Base-by-base conservation (phyloP, 2,888 invertebrate species). In the Rugalucina vietnamica region DNA sequence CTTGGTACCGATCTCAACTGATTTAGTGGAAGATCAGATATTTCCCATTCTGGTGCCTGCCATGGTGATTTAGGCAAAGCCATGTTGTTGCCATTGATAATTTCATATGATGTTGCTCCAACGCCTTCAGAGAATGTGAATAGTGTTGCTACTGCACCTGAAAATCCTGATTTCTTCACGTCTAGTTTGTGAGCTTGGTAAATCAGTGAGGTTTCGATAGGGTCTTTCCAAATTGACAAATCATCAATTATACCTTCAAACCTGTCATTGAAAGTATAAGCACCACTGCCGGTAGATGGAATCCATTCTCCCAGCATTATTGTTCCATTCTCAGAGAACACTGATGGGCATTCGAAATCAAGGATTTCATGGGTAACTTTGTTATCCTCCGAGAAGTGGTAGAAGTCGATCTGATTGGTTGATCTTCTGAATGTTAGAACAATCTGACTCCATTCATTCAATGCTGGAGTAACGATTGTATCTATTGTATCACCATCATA, bases 381-480 rank as follows among this genome's bases (percentile, higher is more conserved):
- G 4, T 81, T 77, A 49, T 87, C 78, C 10, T 83, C 39, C 12
- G 81, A 84, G 76, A 89, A 91, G 54, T 90, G 90, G 76, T 90
- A 87, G 0, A 92, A 34, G n/a, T 79, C 76, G 24, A 85, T 81
- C n/a, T 79, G 57, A n/a, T 73, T 75, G 1, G 69, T 82, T 34
- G 50, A 49, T 49, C 81, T 72, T 65, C 86, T 70, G 69, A 89
- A 89, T 24, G 90, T 89, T 5, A 91, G 29, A 24, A 92, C 79
- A 29, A 92, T 78, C 73, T 92, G 92, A 76, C 91, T 91, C 91
- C 92, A 92, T 5, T 49, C 76, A 81, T 82, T 69, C 10, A 88
- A 43, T 12, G 73, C 79, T 14, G 85, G 65, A n/a, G 54, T 69
- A 14, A 81, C 72, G 12, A 76, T 60, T 10, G 86, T 90, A 12